Evolutionary conservation across 2,888 invertebrate species (phyloP).

Genomic region (Poecilus cupreus): DNA sequence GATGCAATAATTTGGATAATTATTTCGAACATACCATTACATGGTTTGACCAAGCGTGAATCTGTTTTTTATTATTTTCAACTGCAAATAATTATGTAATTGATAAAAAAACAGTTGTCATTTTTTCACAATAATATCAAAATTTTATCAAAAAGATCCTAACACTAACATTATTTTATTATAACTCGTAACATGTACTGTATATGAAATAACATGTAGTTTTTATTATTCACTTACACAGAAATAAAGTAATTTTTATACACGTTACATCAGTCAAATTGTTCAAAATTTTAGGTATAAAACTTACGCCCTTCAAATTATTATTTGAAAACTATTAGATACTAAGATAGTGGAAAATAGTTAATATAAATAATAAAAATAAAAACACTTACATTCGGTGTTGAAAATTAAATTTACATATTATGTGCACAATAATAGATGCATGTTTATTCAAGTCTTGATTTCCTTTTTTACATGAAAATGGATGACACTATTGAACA

Average conservation of each 20-base stretch:
- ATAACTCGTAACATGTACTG: too few species aligned
- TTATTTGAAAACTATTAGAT: too few species aligned
- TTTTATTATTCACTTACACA: background rate
- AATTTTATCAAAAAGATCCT: background rate
- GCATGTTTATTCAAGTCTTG: background rate
- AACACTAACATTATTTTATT: too few species aligned
- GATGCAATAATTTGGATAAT: too few species aligned
- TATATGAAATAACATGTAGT: background rate
- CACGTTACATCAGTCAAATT: background rate
- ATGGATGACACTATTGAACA: slow-evolving; percentile 21
- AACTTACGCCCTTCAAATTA: too few species aligned
- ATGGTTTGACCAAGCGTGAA: background rate
- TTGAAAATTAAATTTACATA: background rate
- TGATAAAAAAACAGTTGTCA: background rate
- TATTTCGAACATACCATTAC: background rate
- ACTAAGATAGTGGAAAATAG: background rate
- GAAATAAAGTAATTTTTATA: background rate
- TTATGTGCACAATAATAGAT: slow-evolving; percentile 1
- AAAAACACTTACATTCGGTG: slow-evolving; percentile 28
- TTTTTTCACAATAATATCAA: background rate
- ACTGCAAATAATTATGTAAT: background rate
- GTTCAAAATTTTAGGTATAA: background rate
- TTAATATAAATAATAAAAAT: background rate
- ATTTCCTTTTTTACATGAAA: background rate
- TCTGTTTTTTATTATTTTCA: background rate